Evolutionary conservation across 2,888 invertebrate genomes (phyloP).

Genomic region (Magallana nippona): DNA sequence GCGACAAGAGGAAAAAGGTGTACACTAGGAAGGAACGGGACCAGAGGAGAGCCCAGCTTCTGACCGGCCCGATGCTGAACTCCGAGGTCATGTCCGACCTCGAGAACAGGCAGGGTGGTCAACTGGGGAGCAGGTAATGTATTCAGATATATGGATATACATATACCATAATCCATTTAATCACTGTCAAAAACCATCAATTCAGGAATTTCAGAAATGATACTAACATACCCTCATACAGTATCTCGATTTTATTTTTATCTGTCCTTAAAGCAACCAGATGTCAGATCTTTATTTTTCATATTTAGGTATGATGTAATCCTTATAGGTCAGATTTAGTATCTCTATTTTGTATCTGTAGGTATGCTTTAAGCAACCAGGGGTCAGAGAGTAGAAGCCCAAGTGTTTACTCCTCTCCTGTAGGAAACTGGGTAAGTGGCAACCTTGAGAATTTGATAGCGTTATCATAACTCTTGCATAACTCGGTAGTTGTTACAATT

Average conservation of each 20-base stretch:
- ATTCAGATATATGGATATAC: neutral
- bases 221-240: no score
- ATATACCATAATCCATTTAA: no score
- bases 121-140: neutral
- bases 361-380: slow-evolving; percentile 2
- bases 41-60: slow-evolving; percentile 39
- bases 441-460: no score
- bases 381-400: slow-evolving; percentile 28
- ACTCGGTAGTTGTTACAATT: neutral
- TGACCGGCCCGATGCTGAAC: neutral
- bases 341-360: neutral
- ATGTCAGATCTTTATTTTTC: no score
- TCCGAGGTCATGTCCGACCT: slow-evolving; percentile 46
- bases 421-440: slow-evolving; percentile 43
- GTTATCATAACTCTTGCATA: neutral
- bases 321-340: no score
- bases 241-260: no score
- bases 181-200: no score
- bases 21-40: slow-evolving; percentile 43
- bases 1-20: slow-evolving; percentile 38
- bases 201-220: no score
- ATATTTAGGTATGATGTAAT: no score
- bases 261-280: no score
- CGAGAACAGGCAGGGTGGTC: slow-evolving; percentile 36
- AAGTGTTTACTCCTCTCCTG: slow-evolving; percentile 48